phyloP scores from a whole-genome alignment of 2,113 vertebrate genomes.

The Labrus mixtus region DNA sequence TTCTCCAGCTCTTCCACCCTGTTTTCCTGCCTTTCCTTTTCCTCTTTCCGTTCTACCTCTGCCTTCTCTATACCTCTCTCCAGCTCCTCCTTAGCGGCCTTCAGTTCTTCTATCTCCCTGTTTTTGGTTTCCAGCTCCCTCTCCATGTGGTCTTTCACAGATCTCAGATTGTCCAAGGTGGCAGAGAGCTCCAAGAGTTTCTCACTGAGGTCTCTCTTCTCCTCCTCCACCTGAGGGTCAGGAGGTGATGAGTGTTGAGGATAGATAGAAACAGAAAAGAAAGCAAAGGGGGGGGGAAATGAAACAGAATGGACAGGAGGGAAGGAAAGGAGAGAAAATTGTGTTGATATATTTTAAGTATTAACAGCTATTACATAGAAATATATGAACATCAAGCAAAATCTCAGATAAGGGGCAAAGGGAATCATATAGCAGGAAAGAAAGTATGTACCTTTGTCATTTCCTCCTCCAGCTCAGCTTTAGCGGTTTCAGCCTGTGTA shows the following conservation, averaged over 20 bases:
- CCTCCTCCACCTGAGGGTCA: conserved; percentile 66
- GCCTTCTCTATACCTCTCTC: conserved; percentile 80
- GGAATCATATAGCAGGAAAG: background rate
- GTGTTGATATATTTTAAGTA: no score
- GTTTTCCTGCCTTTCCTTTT: conserved; percentile 67
- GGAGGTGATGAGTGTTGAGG: no score
- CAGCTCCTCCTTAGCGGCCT: conserved; percentile 77
- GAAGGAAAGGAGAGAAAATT: background rate
- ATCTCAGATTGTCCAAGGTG: conserved; percentile 73
- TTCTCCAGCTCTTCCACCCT: conserved; percentile 67
- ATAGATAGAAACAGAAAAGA: background rate
- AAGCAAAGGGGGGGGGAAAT: background rate
- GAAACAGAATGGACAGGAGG: background rate
- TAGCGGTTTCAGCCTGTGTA: conserved; percentile 80
- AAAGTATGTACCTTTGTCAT: conserved; percentile 52
- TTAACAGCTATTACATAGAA: no score
- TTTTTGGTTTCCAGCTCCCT: conserved; percentile 71
- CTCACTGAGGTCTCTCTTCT: conserved; percentile 66
- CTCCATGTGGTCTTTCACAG: conserved; percentile 83
- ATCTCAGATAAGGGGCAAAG: no score
- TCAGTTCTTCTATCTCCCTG: conserved; percentile 66
- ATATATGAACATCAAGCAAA: no score
- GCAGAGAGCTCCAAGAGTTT: conserved; percentile 62
- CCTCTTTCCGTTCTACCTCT: conserved; percentile 78
- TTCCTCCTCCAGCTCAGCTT: conserved; percentile 86